Percentiles rank a stretch among this genome's conserved stretches.
Evolutionary conservation across 2,797 vertebrate species (phyloP).

Genomic region (Pipistrellus nathusii): DNA sequence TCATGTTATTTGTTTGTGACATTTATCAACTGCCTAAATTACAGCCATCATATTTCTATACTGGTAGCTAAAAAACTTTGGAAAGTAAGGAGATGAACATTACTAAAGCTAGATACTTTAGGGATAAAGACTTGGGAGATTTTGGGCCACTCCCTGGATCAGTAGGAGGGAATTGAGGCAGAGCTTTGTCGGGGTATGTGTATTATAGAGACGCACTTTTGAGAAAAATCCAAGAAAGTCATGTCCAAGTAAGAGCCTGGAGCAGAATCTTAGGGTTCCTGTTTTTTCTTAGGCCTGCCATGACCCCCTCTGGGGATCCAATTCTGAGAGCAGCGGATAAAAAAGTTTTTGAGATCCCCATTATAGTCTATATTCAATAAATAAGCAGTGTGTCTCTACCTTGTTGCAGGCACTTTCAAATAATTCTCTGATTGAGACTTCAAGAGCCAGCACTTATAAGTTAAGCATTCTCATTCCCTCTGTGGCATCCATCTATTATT

Average conservation of each 20-base stretch:
- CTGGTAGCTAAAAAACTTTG: neutral
- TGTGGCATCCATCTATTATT: neutral
- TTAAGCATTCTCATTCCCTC: neutral
- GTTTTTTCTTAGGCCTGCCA: neutral
- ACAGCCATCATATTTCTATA: neutral
- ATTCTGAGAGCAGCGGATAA: conserved; percentile 17
- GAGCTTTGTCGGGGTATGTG: neutral
- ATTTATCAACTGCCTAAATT: neutral
- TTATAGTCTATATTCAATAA: neutral
- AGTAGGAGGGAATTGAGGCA: neutral
- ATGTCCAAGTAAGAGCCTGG: neutral
- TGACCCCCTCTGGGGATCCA: neutral
- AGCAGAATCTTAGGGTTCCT: neutral
- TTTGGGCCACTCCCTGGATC: neutral
- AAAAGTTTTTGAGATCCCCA: neutral
- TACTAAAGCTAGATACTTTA: neutral
- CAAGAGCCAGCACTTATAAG: neutral
- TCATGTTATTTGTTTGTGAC: neutral
- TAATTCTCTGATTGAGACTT: conserved; percentile 24
- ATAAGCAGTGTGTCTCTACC: neutral
- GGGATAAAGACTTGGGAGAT: neutral
- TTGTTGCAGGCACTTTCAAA: conserved; percentile 44
- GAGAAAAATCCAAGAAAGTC: neutral
- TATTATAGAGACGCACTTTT: neutral
- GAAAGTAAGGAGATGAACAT: neutral